A percentile compares a stretch with the other conserved stretches of the same genome.
Conservation (phyloP, 2,797 vertebrate genomes). For the Menidia menidia region DNA sequence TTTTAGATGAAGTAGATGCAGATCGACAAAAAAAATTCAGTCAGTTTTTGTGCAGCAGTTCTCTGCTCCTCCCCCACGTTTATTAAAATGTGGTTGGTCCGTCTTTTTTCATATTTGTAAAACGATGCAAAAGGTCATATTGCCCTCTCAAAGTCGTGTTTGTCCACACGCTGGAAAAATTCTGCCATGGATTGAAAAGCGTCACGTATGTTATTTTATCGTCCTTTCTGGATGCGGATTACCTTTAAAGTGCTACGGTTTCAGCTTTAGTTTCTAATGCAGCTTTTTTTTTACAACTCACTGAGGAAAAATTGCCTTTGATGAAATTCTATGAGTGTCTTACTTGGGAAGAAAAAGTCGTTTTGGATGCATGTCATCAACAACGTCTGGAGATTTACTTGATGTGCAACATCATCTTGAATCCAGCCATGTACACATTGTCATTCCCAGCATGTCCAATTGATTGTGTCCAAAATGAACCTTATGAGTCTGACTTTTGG, state of each 20-base stretch:
- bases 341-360: constrained; percentile 20
- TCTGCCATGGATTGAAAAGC: not conserved
- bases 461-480: constrained; percentile 7
- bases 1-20: not conserved
- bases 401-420: constrained; percentile 39
- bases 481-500: constrained; percentile 2
- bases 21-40: not conserved
- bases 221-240: not conserved
- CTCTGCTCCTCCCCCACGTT: not conserved
- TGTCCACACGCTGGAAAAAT: not conserved
- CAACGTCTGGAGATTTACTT: constrained; percentile 59
- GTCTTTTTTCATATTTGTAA: not conserved
- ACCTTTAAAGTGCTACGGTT: not conserved
- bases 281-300: not conserved
- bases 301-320: constrained; percentile 64
- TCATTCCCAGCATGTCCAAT: constrained; percentile 71
- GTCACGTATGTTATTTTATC: not conserved
- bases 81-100: not conserved
- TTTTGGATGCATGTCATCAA: constrained; percentile 67
- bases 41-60: not conserved
- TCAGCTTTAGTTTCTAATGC: not conserved
- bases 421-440: constrained; percentile 51
- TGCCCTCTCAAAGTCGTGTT: not conserved
- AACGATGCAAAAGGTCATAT: not conserved
- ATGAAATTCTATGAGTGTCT: constrained; percentile 62